Evolutionary conservation across 2,113 vertebrate genomes (phyloP), one percentile per base, ranked within the genome.

Genomic region (Epinephelus cyanopodus): DNA sequence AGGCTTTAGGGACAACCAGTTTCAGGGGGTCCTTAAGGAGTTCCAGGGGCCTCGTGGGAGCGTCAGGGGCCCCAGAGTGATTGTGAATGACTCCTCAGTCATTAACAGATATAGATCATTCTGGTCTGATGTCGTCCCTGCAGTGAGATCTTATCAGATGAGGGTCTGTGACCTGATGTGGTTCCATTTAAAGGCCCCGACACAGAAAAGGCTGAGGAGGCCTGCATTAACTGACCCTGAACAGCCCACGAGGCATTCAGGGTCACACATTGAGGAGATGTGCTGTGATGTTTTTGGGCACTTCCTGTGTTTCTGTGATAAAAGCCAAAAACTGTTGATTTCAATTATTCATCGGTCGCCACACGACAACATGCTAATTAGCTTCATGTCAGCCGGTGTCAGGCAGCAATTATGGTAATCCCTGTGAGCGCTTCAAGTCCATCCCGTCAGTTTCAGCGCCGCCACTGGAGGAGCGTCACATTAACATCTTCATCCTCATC

Each of bases 401-500:
- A 89, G 75, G 83, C 79, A 78, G 69, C 83, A 91, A 90, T 93
- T 91, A 91, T 91, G 91, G 39, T 84, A 92, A 93, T 93, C 48
- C 53, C 73, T 72, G 56, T 83, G 82, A 91, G 87, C 52, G n/a
- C 52, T 85, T 81, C 86, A 84, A 78, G 88, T 85, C 75, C 74
- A 64, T 64, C 82, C 66, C 27, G 75, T 83, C 86, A 42, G 11
- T 5, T 42, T n/a, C 62, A 45, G 19, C 6, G 12, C 37, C 19
- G 52, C 67, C 77, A 68, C 78, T 52, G 82, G 52, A 70, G 78
- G 79, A 72, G 33, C 33, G 33, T n/a, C 81, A 0, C 42, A 76
- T 83, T 52, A 75, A 74, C 57, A 6, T 58, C 57, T 58, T 39
- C 60, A 37, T 62, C 75, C 15, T 76, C 39, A 1, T 27, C 56